Percentiles rank a stretch among this genome's conserved stretches.
These are phyloP conservation scores for Nasua narica DNA, from an alignment of 2,797 vertebrate species.

Conservation along the genomic window DNA sequence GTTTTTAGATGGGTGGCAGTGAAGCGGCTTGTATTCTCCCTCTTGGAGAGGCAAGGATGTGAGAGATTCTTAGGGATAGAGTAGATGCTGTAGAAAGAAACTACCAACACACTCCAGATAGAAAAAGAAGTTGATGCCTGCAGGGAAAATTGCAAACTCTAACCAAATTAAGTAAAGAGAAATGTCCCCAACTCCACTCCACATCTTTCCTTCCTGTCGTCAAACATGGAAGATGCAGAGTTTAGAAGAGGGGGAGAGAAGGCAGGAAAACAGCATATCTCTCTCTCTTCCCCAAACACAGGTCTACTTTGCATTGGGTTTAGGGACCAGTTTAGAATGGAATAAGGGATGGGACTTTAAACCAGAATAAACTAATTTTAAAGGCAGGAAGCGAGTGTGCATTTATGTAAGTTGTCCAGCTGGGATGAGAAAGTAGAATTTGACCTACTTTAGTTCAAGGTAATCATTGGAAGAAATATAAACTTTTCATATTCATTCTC, in stretches of 20 bases:
- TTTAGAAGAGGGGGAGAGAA: background rate
- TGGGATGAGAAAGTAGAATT: background rate
- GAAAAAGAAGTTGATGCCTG: background rate
- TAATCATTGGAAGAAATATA: background rate
- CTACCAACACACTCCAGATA: background rate
- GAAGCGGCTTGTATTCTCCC: background rate
- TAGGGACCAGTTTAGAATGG: background rate
- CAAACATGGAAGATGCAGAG: background rate
- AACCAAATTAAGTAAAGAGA: background rate
- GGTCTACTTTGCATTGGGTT: background rate
- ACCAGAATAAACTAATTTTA: background rate
- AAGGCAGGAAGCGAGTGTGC: background rate
- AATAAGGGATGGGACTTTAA: background rate
- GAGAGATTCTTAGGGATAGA: background rate
- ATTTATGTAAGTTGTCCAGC: background rate
- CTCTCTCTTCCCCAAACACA: background rate
- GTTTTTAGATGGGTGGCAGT: background rate
- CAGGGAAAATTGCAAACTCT: background rate
- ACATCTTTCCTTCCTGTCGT: background rate
- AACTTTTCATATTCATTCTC: background rate
- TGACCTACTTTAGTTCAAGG: background rate
- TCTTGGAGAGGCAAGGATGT: background rate
- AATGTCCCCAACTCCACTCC: background rate
- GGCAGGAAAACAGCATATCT: background rate
- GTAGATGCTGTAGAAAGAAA: background rate